Evolutionary conservation across 2,797 vertebrate species (phyloP), one percentile per base, ranked within the genome.

Genomic region (Tiaroga cobitis): DNA sequence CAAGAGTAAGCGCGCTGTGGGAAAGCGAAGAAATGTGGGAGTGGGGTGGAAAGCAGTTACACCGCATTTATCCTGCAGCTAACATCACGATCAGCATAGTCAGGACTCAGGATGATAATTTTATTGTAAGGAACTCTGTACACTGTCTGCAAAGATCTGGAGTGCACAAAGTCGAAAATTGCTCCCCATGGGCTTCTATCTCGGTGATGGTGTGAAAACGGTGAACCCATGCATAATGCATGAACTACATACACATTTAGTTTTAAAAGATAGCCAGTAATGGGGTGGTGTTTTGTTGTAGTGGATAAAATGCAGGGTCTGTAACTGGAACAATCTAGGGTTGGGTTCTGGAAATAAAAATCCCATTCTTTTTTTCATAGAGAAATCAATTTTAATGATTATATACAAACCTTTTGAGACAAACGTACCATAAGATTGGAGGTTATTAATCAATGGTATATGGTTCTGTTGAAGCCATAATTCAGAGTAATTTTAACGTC

Each of bases 1-100:
- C 75, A 67, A 88, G 86, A 90, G 86, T 32, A 79, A 61, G 86
- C 46, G 0, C 18, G 8, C 41, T 83, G 81, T 80, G 74, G 69
- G 76, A 51, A 49, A 76, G 56, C 56, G 3, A 63, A 80, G 82
- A 68, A 87, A 37, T 82, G 74, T 82, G 74, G 84, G 69, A 85
- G 73, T 69, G 7, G n/a, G 73, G 43, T 29, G 32, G 76, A 80
- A 80, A 80, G 26, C 82, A 84, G 63, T 69, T 78, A 59, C 73
- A 69, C 34, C 3, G 49, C 74, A 84, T 77, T 78, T 69, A 41
- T 78, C 82, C 63, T 59, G 63, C 34, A 49, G 74, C 74, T 78
- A 84, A 68, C 74, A 68, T 84, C 63, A 76, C 11, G 43, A 56
- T 41, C 7, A 5, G 82, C 61, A 65, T 34, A 54, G 56, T 74